phyloP scores from a whole-genome alignment of 2,113 vertebrate genomes.

The Mormyrus lacerda region DNA sequence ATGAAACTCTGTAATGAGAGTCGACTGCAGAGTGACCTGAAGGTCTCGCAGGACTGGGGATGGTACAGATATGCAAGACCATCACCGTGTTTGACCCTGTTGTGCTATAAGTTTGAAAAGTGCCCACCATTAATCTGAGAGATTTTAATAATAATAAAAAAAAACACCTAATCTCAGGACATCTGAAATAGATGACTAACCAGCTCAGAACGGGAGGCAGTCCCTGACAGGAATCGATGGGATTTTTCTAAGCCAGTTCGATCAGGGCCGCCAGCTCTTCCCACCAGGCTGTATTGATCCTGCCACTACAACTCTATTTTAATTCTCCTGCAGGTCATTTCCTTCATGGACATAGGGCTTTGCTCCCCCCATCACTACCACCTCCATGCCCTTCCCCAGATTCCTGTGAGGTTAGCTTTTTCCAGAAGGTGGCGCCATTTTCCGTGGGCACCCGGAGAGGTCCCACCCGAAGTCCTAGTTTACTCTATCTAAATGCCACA shows the following conservation, averaged over 20 bases:
- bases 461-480: neutral
- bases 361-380: no score
- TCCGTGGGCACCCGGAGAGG: neutral
- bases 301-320: slow-evolving; percentile 63
- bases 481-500: neutral
- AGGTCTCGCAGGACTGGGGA: neutral
- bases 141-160: neutral
- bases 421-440: neutral
- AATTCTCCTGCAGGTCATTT: slow-evolving; percentile 18
- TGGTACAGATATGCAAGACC: neutral
- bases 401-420: neutral
- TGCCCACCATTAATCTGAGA: neutral
- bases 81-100: neutral
- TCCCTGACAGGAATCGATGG: slow-evolving; percentile 72
- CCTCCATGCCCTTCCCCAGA: neutral
- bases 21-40: neutral
- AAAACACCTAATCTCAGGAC: slow-evolving; percentile 44
- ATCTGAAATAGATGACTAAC: slow-evolving; percentile 77
- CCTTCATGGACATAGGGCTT: neutral
- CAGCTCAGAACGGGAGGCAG: slow-evolving; percentile 68
- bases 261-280: slow-evolving; percentile 35
- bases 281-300: slow-evolving; percentile 54
- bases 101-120: neutral
- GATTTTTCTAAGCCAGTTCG: slow-evolving; percentile 68
- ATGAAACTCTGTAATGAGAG: neutral